phyloP scores from a whole-genome alignment of 1,140 invertebrate genomes.

The Drosophila biarmipes region DNA sequence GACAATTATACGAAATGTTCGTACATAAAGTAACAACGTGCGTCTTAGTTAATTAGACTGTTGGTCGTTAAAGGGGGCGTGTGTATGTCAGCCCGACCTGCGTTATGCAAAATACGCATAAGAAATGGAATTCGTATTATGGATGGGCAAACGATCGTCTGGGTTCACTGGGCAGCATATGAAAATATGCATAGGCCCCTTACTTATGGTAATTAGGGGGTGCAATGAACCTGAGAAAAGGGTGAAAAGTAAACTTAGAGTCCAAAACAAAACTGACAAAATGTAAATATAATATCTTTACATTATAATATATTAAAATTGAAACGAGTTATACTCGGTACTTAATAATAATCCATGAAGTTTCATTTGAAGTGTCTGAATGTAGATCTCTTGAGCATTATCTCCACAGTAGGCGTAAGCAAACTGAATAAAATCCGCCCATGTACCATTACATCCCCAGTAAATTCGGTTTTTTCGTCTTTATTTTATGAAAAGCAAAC shows the following conservation, averaged over 20 bases:
- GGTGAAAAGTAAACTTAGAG: not conserved
- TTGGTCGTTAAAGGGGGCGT: constrained; percentile 42
- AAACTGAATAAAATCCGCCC: constrained; percentile 2
- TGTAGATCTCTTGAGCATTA: not conserved
- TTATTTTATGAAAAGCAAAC: constrained; percentile 8
- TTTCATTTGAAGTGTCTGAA: not conserved
- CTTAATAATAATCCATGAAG: not conserved
- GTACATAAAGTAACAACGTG: constrained; percentile 15
- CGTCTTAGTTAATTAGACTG: constrained; percentile 48
- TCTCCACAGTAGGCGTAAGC: constrained; percentile 14
- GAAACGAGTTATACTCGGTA: not conserved
- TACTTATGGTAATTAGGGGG: constrained; percentile 27
- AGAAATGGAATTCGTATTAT: not conserved
- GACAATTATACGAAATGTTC: constrained; percentile 56
- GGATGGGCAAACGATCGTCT: constrained; percentile 1
- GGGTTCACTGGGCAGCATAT: constrained; percentile 22
- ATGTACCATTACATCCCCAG: constrained; percentile 1
- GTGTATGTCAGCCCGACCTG: not conserved
- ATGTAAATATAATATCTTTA: not conserved
- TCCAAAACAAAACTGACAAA: not conserved
- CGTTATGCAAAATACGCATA: constrained; percentile 48
- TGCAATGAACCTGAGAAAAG: constrained; percentile 55
- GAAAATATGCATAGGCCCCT: constrained; percentile 1
- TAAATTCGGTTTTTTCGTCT: not conserved
- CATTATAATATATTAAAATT: not conserved